Evolutionary conservation across 2,113 vertebrate species (phyloP).

Genomic region (Prionailurus bengalensis): DNA sequence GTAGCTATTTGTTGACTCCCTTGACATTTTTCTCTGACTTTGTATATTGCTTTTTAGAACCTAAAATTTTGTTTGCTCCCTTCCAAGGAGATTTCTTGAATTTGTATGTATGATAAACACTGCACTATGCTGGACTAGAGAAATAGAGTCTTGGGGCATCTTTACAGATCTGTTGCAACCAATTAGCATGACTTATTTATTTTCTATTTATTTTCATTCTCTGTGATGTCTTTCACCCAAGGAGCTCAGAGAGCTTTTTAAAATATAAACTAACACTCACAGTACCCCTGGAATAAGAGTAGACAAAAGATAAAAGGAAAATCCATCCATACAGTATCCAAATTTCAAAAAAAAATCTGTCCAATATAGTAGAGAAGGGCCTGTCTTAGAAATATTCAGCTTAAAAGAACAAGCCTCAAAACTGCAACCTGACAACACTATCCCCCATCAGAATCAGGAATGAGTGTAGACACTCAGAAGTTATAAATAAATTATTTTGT

Average conservation of each 20-base stretch:
- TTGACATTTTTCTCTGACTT: constrained; percentile 41
- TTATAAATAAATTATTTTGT: constrained; percentile 59
- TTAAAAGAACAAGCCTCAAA: constrained; percentile 54
- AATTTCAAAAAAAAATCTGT: neutral
- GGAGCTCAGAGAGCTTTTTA: constrained; percentile 47
- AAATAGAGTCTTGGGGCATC: constrained; percentile 50
- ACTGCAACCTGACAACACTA: neutral
- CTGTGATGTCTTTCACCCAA: constrained; percentile 59
- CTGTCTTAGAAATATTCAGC: neutral
- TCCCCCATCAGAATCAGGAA: neutral
- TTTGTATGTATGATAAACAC: constrained; percentile 67
- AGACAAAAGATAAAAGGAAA: neutral
- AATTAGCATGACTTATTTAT: constrained; percentile 73
- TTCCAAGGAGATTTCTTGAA: constrained; percentile 40
- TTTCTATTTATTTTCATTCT: constrained; percentile 65
- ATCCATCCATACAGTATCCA: neutral
- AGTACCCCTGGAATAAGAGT: neutral
- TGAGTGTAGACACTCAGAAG: neutral
- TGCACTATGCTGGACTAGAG: neutral
- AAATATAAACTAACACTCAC: constrained; percentile 62
- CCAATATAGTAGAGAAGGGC: neutral
- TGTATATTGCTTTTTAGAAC: constrained; percentile 45
- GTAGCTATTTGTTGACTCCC: constrained; percentile 9
- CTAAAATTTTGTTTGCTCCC: constrained; percentile 40
- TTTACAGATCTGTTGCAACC: constrained; percentile 34